phyloP scores from a whole-genome alignment of 1,140 invertebrate species.

The Phymorhynchus buccinoides region DNA sequence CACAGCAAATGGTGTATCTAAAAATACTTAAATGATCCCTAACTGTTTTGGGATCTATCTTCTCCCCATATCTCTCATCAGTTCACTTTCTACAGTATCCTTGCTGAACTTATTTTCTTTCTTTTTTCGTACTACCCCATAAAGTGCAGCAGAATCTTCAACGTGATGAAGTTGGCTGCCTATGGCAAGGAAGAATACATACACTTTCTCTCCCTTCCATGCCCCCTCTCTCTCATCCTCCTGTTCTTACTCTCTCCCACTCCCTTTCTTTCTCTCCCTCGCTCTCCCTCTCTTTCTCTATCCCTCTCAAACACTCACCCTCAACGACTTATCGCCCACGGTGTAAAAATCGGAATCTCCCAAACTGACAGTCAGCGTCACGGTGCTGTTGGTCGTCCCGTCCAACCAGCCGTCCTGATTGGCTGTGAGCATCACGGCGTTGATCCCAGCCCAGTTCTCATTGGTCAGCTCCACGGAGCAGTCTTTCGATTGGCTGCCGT shows the following conservation, averaged over 20 bases:
- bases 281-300: neutral
- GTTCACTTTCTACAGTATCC: too few relatives aligned
- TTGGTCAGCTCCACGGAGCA: constrained; percentile 44
- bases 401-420: constrained; percentile 49
- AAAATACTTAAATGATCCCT: too few relatives aligned
- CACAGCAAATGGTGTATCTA: too few relatives aligned
- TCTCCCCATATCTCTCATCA: too few relatives aligned
- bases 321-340: constrained; percentile 31
- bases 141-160: too few relatives aligned
- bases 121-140: too few relatives aligned
- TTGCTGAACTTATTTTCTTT: too few relatives aligned
- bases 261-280: neutral
- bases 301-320: constrained; percentile 33
- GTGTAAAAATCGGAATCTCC: constrained; percentile 20
- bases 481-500: constrained; percentile 36
- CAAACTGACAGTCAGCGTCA: constrained; percentile 45
- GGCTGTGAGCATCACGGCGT: constrained; percentile 37
- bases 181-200: too few relatives aligned
- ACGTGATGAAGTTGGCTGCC: too few relatives aligned
- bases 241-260: neutral
- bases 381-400: constrained; percentile 30
- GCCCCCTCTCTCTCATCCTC: neutral
- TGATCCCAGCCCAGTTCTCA: constrained; percentile 42
- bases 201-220: neutral
- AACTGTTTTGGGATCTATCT: too few relatives aligned